A percentile compares a stretch with the other conserved stretches of the same genome.
Evolutionary conservation across 2,113 vertebrate genomes (phyloP).

Genomic region (Noctilio leporinus): DNA sequence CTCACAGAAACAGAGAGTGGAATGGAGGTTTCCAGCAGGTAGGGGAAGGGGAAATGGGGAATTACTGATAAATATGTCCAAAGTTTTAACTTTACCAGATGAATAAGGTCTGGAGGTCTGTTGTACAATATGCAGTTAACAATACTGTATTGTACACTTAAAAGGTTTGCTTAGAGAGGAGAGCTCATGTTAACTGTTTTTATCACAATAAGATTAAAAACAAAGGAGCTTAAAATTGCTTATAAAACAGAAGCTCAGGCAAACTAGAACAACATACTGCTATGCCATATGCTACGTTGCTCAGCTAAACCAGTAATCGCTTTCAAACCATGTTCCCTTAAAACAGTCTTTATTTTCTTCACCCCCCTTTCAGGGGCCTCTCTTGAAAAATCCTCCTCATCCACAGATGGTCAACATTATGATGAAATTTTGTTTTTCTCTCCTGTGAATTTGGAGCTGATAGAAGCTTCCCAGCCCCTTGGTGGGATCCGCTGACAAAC

Average conservation of each 20-base stretch:
- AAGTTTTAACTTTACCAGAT: neutral
- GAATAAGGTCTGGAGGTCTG: neutral
- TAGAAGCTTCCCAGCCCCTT: slow-evolving; percentile 77
- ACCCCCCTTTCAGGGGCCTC: slow-evolving; percentile 41
- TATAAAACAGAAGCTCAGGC: neutral
- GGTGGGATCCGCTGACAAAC: slow-evolving; percentile 70
- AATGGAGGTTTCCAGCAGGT: neutral
- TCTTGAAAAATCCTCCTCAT: slow-evolving; percentile 61
- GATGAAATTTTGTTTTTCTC: slow-evolving; percentile 83
- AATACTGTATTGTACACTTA: neutral
- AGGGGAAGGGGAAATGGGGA: neutral
- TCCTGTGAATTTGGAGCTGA: slow-evolving; percentile 80
- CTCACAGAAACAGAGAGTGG: neutral
- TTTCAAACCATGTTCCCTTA: neutral
- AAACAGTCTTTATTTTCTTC: slow-evolving; percentile 39
- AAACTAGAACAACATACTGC: neutral
- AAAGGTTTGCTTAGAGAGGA: neutral
- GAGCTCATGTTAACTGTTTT: neutral
- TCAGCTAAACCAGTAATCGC: neutral
- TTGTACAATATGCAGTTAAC: neutral
- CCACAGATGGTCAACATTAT: slow-evolving; percentile 84
- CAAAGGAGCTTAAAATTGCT: neutral
- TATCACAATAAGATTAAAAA: neutral
- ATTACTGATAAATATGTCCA: neutral
- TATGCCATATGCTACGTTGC: neutral